Evolutionary conservation across 2,888 invertebrate genomes (phyloP).

Genomic region (Nezara viridula): DNA sequence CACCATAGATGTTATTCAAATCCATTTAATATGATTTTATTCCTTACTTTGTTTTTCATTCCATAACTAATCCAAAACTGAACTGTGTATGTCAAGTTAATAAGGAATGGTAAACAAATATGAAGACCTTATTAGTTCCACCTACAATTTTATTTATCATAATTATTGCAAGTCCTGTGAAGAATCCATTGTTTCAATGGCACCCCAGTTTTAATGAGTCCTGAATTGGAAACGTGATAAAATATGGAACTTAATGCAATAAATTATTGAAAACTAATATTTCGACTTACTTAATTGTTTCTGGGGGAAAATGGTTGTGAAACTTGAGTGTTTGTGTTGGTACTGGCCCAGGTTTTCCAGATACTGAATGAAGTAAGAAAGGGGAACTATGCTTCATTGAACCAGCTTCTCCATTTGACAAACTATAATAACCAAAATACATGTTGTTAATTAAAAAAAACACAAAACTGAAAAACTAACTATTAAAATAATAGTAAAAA

Average conservation of each 20-base stretch:
- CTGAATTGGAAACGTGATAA: not conserved
- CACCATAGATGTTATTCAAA: too few relatives aligned
- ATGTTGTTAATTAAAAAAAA: slow-evolving; percentile 56
- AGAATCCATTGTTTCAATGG: slow-evolving; percentile 52
- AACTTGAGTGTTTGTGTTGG: slow-evolving; percentile 87
- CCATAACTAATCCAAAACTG: too few relatives aligned
- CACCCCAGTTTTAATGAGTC: not conserved
- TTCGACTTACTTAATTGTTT: slow-evolving; percentile 81
- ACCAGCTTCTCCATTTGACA: slow-evolving; percentile 68
- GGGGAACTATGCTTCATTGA: slow-evolving; percentile 77
- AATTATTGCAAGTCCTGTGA: slow-evolving; percentile 51
- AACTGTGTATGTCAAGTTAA: too few relatives aligned
- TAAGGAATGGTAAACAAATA: too few relatives aligned
- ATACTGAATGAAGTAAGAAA: slow-evolving; percentile 79
- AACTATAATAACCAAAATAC: slow-evolving; percentile 65
- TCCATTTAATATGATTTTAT: too few relatives aligned
- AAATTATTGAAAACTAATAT: slow-evolving; percentile 31
- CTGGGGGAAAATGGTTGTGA: slow-evolving; percentile 93
- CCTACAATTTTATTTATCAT: too few relatives aligned
- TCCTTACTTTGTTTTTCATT: too few relatives aligned
- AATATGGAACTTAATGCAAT: slow-evolving; percentile 6
- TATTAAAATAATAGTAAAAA: slow-evolving; percentile 41
- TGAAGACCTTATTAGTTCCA: too few relatives aligned
- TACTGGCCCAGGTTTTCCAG: slow-evolving; percentile 74
- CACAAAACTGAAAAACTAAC: slow-evolving; percentile 35